phyloP scores from a whole-genome alignment of 2,113 vertebrate species.

The Mustela nigripes region DNA sequence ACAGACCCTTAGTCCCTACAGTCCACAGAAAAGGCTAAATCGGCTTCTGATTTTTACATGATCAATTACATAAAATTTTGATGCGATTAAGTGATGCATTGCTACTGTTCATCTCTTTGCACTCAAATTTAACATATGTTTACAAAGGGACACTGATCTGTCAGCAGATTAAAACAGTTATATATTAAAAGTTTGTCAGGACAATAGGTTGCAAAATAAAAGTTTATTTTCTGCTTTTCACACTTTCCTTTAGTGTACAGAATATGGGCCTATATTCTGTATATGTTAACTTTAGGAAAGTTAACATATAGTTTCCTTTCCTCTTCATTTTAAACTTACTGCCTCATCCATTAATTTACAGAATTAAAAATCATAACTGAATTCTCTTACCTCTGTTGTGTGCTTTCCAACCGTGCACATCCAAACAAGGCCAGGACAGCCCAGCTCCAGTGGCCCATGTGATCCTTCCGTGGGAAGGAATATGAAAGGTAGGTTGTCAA shows the following conservation, averaged over 20 bases:
- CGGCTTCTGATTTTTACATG: slow-evolving; percentile 68
- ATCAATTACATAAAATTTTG: slow-evolving; percentile 73
- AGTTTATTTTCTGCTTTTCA: slow-evolving; percentile 70
- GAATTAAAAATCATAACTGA: slow-evolving; percentile 69
- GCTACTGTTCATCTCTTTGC: slow-evolving; percentile 71
- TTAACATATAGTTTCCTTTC: slow-evolving; percentile 33
- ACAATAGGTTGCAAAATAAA: slow-evolving; percentile 78
- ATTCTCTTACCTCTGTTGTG: slow-evolving; percentile 59
- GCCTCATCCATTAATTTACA: slow-evolving; percentile 67
- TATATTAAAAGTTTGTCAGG: slow-evolving; percentile 66
- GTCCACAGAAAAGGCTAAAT: slow-evolving; percentile 69
- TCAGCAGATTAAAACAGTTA: slow-evolving; percentile 61
- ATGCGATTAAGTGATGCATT: slow-evolving; percentile 69
- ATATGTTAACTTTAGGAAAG: too few species aligned
- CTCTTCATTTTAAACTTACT: slow-evolving; percentile 61
- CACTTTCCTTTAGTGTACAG: slow-evolving; percentile 50
- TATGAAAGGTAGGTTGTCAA: background rate
- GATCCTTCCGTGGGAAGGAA: background rate
- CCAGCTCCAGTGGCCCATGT: background rate
- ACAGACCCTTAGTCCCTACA: slow-evolving; percentile 67
- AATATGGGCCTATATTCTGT: background rate
- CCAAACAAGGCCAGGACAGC: background rate
- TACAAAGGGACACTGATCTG: slow-evolving; percentile 58
- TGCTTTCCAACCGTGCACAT: slow-evolving; percentile 35
- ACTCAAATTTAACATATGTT: slow-evolving; percentile 60